Evolutionary conservation across 2,888 invertebrate genomes (phyloP), one percentile per base, ranked within the genome.

Genomic region (Phlogophora meticulosa): DNA sequence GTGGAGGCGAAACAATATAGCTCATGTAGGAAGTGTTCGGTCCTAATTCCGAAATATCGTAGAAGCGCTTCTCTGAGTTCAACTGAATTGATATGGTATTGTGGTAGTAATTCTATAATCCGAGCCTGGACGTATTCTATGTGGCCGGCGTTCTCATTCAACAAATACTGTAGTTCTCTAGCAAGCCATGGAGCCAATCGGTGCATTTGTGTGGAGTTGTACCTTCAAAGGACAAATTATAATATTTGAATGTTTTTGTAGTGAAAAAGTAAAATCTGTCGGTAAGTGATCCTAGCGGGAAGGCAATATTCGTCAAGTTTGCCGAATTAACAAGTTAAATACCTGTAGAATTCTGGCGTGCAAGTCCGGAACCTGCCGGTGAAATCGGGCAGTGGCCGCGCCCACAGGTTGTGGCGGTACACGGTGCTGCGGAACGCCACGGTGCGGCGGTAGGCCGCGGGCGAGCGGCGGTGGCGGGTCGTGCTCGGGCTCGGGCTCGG

Each of bases 11-110:
- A 99, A 89, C 97, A 97, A 83, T 97, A 97, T 71, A 99, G 96
- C 88, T 99, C 99, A 88, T 99, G 98, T 38, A 98, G 96, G 89
- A 99, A 99, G 91, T 99, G 99, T 66, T 97, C 96, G 0, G 98
- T 98, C 78, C 97, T 96, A 0, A 95, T 93, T 22, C 97, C 97
- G 72, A 98, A 95, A 88, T 97, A 97, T 15, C 97, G 96, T 34
- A 96, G 95, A 58, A 98, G 91, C 15, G 97, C 95, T 46, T 97
- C 96, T 43, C 97, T 96, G 91, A 99, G 98, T 84, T 97, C 97
- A 10, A 96, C 88, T 69, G 97, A 97, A 77, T 95, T 96, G 72
- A 98, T 96, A 85, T 98, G 97, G 85, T 97, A 96, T 74, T 96
- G 94, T 9, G 96, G 96, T 22, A 99, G 93, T 58, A 97, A 93